Conservation (phyloP, 2,888 invertebrate species). For the Syritta pipiens region DNA sequence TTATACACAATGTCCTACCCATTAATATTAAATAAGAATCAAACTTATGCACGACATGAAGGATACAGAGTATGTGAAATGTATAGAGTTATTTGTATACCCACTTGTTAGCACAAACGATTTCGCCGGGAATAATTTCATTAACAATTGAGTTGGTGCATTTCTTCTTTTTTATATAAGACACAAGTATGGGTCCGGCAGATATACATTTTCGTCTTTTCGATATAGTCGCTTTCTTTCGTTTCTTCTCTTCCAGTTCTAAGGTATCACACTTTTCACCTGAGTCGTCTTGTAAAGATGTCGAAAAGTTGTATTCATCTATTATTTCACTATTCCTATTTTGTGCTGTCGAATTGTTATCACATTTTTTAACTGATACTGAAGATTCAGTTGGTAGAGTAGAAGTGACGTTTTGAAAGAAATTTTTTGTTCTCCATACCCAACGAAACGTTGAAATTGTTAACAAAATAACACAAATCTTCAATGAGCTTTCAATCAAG, state of each 20-base stretch:
- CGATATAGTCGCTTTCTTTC: constrained; percentile 74
- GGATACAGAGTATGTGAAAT: too few relatives aligned
- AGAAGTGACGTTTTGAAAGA: background rate
- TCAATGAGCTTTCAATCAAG: constrained; percentile 7
- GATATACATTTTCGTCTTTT: constrained; percentile 77
- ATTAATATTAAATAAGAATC: too few relatives aligned
- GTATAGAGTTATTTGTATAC: too few relatives aligned
- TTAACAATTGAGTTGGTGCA: background rate
- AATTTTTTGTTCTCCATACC: constrained; percentile 1
- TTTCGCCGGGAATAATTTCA: background rate
- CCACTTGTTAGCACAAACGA: constrained; percentile 27
- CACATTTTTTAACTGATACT: background rate
- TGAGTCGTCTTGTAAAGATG: background rate
- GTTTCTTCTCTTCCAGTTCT: constrained; percentile 74
- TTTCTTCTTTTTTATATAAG: constrained; percentile 24
- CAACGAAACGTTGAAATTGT: constrained; percentile 17
- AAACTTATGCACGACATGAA: too few relatives aligned
- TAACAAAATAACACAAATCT: constrained; percentile 35
- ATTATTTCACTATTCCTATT: constrained; percentile 2
- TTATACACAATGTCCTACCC: too few relatives aligned
- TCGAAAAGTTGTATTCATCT: background rate
- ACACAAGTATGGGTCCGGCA: constrained; percentile 77
- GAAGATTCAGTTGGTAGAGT: background rate
- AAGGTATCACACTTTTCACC: constrained; percentile 3
- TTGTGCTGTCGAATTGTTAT: background rate